phyloP scores from a whole-genome alignment of 2,113 vertebrate genomes.

The Lophura nycthemera region DNA sequence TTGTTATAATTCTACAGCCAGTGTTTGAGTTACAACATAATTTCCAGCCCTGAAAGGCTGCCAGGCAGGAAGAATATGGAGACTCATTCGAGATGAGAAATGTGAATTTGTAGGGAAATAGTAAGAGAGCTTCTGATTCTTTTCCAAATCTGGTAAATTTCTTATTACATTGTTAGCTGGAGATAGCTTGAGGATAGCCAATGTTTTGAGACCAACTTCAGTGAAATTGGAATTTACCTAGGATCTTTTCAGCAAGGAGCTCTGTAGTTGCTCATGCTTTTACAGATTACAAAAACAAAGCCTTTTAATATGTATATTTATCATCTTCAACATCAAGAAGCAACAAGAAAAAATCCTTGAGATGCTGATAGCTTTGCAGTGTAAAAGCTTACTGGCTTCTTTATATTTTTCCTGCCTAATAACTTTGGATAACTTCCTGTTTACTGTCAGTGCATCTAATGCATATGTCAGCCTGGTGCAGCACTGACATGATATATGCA shows the following conservation, averaged over 20 bases:
- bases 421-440: constrained; percentile 56
- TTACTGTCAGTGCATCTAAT: constrained; percentile 57
- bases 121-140: neutral
- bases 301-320: constrained; percentile 22
- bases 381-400: neutral
- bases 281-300: constrained; percentile 39
- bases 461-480: constrained; percentile 21
- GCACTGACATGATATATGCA: constrained; percentile 48
- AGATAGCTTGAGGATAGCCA: neutral
- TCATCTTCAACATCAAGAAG: neutral
- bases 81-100: neutral
- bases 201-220: neutral
- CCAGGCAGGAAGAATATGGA: neutral
- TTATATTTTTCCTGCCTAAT: constrained; percentile 7
- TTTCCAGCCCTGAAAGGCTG: neutral
- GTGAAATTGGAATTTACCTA: neutral
- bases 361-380: neutral
- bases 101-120: neutral
- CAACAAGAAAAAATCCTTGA: neutral
- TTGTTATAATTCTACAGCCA: neutral
- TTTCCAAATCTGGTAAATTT: neutral
- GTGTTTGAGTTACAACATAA: neutral
- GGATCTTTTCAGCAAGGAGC: neutral
- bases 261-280: neutral
- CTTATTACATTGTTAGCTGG: neutral